phyloP scores from a whole-genome alignment of 2,797 vertebrate genomes.

The Natrix natrix region DNA sequence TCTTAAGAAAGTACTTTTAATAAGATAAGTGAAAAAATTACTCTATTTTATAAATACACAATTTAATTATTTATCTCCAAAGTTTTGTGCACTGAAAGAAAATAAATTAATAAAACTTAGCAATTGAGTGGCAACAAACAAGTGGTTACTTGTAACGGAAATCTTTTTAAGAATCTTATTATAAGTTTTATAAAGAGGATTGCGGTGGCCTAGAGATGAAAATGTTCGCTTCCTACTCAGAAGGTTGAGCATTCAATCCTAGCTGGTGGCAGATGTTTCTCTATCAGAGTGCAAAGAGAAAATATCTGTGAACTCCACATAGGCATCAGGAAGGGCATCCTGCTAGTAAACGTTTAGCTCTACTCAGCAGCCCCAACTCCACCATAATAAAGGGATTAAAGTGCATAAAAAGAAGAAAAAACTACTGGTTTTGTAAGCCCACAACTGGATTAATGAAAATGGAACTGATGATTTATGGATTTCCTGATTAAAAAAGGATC shows the following conservation, averaged over 20 bases:
- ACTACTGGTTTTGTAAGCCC: neutral
- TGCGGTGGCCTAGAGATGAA: no score
- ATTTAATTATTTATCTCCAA: neutral
- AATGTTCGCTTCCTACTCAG: no score
- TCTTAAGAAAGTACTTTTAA: neutral
- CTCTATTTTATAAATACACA: neutral
- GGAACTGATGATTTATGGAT: neutral
- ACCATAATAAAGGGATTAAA: no score
- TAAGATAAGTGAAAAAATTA: neutral
- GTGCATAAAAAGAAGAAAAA: no score
- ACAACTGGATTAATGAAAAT: neutral
- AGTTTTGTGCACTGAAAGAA: neutral
- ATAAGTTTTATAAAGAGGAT: neutral
- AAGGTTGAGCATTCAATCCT: no score
- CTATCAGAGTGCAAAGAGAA: no score
- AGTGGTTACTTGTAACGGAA: neutral
- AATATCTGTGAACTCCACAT: no score
- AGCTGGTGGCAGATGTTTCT: no score
- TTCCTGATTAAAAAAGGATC: neutral
- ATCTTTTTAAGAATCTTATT: neutral
- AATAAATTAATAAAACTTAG: neutral
- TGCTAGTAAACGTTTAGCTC: no score
- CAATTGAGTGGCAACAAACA: neutral
- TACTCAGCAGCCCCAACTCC: no score
- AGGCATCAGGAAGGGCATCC: no score